Evolutionary conservation across 2,797 vertebrate species (phyloP), one percentile per base, ranked within the genome.

Genomic region (Toxotes lorentzi): DNA sequence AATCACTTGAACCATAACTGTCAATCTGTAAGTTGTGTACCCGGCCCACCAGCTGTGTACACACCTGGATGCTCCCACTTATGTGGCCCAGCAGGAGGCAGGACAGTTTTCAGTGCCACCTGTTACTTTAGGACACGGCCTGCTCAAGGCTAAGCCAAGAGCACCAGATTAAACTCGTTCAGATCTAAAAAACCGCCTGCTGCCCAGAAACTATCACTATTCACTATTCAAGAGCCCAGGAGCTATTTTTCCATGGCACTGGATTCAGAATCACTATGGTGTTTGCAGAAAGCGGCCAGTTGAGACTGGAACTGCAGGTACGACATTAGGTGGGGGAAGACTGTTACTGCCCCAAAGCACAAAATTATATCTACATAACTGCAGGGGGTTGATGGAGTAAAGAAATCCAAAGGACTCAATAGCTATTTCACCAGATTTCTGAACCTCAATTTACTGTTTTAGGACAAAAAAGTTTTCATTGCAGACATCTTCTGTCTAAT

Each of bases 261-360:
- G 57, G 76, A 82, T 82, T 78, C 71, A 60, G 88, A 85, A 86
- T 81, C 34, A 79, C 86, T 68, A 63, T 53, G 32, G 17, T 77
- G 43, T 86, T 86, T 85, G 69, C 57, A 81, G 53, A 78, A 72
- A 72, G 34, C 38, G 21, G 56, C 75, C 59, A 45, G 75, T 58
- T 66, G 81, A 84, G 68, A 73, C 58, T 34, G 27, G 61, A 63
- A 50, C 83, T 73, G 81, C 76, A 87, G 83, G 79, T 78, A 68
- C 5, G 23, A 70, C 57, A 62, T 73, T 65, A 72, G 57, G 59
- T 47, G 50, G 19, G 34, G 7, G 45, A 64, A 57, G 50, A 78
- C 43, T 82, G 78, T 77, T 58, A 81, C 57, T 70, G 59, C 53
- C 73, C 34, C 8, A n/a, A 0, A 70, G 48, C 68, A 38, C 1